Percentiles rank a stretch among this genome's conserved stretches.
These are phyloP conservation scores for Ginglymostoma cirratum DNA, from an alignment of 2,113 vertebrate genomes.

Conservation along the genomic window DNA sequence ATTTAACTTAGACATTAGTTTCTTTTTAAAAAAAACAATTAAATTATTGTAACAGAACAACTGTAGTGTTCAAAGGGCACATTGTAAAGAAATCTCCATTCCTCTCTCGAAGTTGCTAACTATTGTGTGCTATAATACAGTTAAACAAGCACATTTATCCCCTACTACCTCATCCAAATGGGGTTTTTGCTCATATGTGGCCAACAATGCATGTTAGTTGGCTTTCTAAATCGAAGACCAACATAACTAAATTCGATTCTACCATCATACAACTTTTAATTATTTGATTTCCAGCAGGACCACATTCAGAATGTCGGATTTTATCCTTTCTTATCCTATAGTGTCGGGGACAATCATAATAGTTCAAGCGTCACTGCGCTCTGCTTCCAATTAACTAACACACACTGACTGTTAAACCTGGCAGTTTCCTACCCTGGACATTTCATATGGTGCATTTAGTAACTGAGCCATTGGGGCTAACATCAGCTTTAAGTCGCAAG, in stretches of 20 bases:
- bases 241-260: background rate
- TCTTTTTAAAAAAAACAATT: too few species aligned
- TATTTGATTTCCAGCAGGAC: background rate
- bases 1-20: background rate
- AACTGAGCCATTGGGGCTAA: background rate
- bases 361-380: background rate
- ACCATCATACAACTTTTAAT: background rate
- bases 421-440: background rate
- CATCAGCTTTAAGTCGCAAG: background rate
- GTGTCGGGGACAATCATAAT: background rate
- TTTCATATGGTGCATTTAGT: background rate
- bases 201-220: background rate
- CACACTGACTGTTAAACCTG: background rate
- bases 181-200: too few species aligned
- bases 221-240: background rate
- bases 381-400: background rate
- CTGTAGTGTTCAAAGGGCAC: background rate
- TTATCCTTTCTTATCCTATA: background rate
- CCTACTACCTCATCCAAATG: background rate
- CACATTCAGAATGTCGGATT: background rate
- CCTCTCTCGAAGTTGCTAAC: background rate
- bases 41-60: background rate
- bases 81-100: background rate
- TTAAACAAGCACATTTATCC: background rate
- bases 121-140: background rate